phyloP scores from a whole-genome alignment of 2,797 vertebrate species.

The Loriculus beryllinus region DNA sequence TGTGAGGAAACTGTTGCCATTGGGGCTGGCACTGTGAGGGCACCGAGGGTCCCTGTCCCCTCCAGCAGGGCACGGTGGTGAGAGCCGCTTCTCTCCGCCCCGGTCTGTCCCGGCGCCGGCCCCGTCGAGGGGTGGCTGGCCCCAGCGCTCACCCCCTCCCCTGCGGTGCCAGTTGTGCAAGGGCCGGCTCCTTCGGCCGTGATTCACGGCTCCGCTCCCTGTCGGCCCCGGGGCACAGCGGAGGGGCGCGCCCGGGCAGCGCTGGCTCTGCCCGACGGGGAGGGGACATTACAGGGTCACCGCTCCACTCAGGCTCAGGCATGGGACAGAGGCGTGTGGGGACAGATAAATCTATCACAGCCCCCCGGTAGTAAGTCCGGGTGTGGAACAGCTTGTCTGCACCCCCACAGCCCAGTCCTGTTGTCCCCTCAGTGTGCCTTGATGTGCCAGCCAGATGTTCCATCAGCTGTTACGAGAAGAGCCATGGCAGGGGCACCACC shows the following conservation, averaged over 20 bases:
- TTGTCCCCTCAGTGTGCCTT: neutral
- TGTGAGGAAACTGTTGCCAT: neutral
- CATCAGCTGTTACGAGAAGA: neutral
- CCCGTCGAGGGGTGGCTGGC: neutral
- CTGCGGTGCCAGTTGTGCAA: constrained; percentile 10
- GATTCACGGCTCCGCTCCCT: constrained; percentile 22
- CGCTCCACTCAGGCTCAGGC: neutral
- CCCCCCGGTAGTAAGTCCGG: neutral
- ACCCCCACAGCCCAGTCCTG: neutral
- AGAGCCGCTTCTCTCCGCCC: neutral
- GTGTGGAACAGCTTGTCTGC: neutral
- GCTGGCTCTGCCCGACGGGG: neutral
- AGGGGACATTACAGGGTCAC: neutral
- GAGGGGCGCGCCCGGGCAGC: neutral
- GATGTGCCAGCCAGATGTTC: neutral
- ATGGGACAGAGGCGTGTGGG: neutral
- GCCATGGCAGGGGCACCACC: neutral
- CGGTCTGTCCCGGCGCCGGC: neutral
- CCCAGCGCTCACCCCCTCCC: neutral
- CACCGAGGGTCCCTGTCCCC: neutral
- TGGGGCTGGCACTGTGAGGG: too few species aligned
- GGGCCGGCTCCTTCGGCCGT: neutral
- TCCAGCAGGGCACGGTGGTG: neutral
- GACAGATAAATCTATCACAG: neutral
- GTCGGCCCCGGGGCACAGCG: constrained; percentile 3